These are phyloP conservation scores for Ariopsis seemanni DNA, from an alignment of 2,113 vertebrate genomes.

Conservation along the genomic window DNA sequence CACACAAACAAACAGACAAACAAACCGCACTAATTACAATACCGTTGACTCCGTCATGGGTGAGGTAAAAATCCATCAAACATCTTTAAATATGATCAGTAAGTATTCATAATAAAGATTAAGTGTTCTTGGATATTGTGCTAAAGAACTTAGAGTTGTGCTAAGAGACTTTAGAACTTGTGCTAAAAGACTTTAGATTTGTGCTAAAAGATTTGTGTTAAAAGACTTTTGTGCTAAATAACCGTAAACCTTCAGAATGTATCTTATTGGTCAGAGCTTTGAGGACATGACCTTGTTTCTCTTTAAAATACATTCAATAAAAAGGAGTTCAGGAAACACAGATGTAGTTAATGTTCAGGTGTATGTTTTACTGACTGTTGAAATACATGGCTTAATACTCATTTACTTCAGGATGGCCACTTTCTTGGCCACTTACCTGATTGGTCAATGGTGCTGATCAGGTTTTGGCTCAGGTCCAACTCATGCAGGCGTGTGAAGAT, in stretches of 20 bases:
- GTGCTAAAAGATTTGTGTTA: no score
- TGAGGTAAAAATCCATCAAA: no score
- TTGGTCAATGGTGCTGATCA: slow-evolving; percentile 52
- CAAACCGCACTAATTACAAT: no score
- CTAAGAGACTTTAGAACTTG: no score
- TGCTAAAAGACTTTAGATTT: no score
- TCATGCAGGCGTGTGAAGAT: slow-evolving; percentile 62
- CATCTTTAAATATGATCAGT: no score
- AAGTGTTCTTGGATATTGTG: no score
- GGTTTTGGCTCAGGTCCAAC: slow-evolving; percentile 69
- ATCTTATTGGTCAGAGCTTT: background rate
- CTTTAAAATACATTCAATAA: background rate
- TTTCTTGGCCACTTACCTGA: slow-evolving; percentile 19
- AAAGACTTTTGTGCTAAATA: no score
- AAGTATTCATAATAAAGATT: no score
- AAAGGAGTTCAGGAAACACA: background rate
- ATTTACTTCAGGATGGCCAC: background rate
- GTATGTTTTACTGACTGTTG: background rate
- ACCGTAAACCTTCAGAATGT: background rate
- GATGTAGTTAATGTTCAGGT: background rate
- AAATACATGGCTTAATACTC: background rate
- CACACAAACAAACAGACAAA: no score
- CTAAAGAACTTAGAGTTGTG: no score
- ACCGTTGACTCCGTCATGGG: no score
- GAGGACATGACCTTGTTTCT: background rate